Percentiles rank a stretch among this genome's conserved stretches.
These are phyloP conservation scores for Brachionus plicatilis DNA, from an alignment of 1,140 invertebrate genomes.

Conservation along the genomic window DNA sequence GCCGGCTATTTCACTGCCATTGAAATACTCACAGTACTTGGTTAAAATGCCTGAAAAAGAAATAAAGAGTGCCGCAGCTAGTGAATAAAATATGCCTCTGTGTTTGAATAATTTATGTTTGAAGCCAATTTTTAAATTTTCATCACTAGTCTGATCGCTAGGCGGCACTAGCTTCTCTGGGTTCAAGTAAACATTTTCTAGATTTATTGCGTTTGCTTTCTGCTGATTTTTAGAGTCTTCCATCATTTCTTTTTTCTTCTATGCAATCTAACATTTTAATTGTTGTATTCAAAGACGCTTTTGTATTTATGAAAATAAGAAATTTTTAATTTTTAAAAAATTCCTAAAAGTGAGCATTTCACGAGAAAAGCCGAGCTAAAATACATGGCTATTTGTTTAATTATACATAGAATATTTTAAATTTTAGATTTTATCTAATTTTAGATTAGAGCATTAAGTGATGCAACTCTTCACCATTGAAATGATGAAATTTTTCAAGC, in stretches of 20 bases:
- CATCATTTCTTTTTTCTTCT: background rate
- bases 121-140: background rate
- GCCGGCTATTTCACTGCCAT: conserved; percentile 1
- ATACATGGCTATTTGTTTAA: background rate
- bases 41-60: background rate
- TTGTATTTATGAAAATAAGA: background rate
- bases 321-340: background rate
- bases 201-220: background rate
- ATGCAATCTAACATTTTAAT: background rate
- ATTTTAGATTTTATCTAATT: background rate
- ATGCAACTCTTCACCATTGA: background rate
- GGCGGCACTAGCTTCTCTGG: background rate
- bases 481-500: background rate
- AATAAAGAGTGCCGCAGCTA: background rate
- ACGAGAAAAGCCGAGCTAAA: background rate
- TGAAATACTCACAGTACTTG: background rate
- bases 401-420: background rate
- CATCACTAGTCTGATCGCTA: background rate
- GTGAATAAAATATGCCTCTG: background rate
- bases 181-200: background rate
- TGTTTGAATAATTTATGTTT: background rate
- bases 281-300: background rate
- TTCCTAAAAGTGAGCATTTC: background rate
- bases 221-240: background rate
- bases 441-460: background rate